phyloP scores from a whole-genome alignment of 2,113 vertebrate species.

The Bambusicola thoracicus region DNA sequence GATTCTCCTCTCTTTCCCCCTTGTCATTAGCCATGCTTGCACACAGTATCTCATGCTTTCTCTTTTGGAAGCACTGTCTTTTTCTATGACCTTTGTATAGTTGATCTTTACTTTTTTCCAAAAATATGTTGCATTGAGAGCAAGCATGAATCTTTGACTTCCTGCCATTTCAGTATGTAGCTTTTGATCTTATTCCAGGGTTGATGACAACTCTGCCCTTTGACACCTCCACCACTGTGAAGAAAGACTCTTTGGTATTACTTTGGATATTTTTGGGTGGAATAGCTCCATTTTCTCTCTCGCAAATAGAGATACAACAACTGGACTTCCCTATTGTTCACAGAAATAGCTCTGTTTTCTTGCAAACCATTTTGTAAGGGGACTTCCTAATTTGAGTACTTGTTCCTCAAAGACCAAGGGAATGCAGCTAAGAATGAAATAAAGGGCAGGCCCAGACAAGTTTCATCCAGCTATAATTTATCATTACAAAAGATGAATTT shows the following conservation, averaged over 20 bases:
- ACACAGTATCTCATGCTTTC: conserved; percentile 25
- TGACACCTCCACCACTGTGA: not conserved
- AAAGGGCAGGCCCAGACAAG: conserved; percentile 8
- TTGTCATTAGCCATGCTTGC: not conserved
- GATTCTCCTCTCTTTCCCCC: not conserved
- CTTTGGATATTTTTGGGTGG: not conserved
- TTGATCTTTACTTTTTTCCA: conserved; percentile 9
- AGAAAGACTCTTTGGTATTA: not conserved
- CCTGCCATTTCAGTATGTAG: not conserved
- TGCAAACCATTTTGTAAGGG: conserved; percentile 23
- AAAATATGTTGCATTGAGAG: not conserved
- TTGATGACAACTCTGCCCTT: not conserved
- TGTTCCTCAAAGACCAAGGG: conserved; percentile 55
- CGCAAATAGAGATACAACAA: not conserved
- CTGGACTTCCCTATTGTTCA: conserved; percentile 19
- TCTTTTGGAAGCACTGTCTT: conserved; percentile 18
- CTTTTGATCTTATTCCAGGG: not conserved
- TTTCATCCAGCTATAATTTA: conserved; percentile 51
- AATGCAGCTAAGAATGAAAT: conserved; percentile 43
- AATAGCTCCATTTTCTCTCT: not conserved
- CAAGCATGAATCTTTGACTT: not conserved
- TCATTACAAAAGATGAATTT: conserved; percentile 42
- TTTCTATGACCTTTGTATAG: not conserved
- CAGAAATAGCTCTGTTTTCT: conserved; percentile 29
- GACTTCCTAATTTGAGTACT: conserved; percentile 33